Evolutionary conservation across 2,888 invertebrate species (phyloP).

Genomic region (Phytoseiulus persimilis): DNA sequence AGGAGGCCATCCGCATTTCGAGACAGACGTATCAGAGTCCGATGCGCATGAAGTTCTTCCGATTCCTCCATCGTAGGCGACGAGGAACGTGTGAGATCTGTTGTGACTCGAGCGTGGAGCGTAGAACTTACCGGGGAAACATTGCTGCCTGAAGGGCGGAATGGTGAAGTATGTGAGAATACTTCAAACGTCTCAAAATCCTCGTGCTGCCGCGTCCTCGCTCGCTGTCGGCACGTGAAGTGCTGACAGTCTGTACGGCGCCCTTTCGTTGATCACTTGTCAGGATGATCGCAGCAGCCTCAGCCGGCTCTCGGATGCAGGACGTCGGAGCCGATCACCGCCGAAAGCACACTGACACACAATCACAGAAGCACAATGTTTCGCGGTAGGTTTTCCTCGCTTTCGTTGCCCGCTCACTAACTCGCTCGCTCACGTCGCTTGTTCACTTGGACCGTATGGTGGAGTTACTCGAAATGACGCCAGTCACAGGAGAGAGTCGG

Average conservation of each 20-base stretch:
- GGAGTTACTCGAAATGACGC: background rate
- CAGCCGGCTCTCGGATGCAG: background rate
- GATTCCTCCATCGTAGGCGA: too few species aligned
- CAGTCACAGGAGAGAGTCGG: background rate
- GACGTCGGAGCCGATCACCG: background rate
- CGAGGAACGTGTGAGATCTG: too few species aligned
- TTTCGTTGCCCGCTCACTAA: background rate
- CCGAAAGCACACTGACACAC: background rate
- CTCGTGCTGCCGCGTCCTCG: background rate
- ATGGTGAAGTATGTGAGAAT: background rate
- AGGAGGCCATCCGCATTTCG: too few species aligned
- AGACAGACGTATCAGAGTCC: too few species aligned
- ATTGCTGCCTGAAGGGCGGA: background rate
- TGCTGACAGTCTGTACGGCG: background rate
- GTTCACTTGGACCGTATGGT: background rate
- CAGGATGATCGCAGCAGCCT: background rate
- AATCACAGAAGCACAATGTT: background rate
- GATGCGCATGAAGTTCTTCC: too few species aligned
- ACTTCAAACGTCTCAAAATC: background rate
- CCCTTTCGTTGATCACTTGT: background rate
- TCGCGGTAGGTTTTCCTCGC: background rate
- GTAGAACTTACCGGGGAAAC: background rate
- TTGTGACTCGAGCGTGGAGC: background rate
- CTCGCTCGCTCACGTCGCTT: background rate
- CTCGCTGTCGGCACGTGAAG: background rate